A percentile compares a stretch with the other conserved stretches of the same genome.
Evolutionary conservation across 1,140 invertebrate species (phyloP).

Genomic region (Drosophila dunni): DNA sequence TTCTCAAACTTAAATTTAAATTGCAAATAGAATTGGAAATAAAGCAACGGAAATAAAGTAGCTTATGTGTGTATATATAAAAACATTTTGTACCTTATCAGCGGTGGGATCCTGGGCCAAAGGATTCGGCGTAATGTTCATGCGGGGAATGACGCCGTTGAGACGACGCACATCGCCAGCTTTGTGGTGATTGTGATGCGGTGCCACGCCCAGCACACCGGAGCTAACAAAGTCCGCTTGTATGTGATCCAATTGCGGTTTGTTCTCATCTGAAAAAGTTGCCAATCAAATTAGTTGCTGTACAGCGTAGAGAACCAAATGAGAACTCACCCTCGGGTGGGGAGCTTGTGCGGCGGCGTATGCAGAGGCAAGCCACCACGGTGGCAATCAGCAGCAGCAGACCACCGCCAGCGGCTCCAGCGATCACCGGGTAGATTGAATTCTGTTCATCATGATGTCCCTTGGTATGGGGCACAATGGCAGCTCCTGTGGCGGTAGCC

Average conservation of each 20-base stretch:
- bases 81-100: constrained; percentile 70
- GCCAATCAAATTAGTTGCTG: not conserved
- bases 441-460: constrained; percentile 52
- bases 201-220: constrained; percentile 66
- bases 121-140: constrained; percentile 90
- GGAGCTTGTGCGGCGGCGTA: constrained; percentile 84
- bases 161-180: constrained; percentile 83
- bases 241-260: constrained; percentile 84
- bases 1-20: constrained; percentile 8
- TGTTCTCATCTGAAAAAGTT: constrained; percentile 72
- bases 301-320: not conserved
- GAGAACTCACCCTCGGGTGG: constrained; percentile 85
- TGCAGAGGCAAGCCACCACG: constrained; percentile 79
- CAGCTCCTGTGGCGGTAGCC: constrained; percentile 19
- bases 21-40: constrained; percentile 27
- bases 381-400: constrained; percentile 69
- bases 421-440: constrained; percentile 75
- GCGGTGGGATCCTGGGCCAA: constrained; percentile 86
- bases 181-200: constrained; percentile 73
- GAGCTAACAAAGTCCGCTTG: constrained; percentile 85
- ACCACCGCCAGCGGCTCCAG: constrained; percentile 72
- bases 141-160: constrained; percentile 87
- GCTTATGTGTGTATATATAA: too few relatives aligned
- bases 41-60: constrained; percentile 36
- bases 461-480: constrained; percentile 44